These are phyloP conservation scores for Notiomystis cincta DNA, from an alignment of 2,113 vertebrate species.

Conservation along the genomic window DNA sequence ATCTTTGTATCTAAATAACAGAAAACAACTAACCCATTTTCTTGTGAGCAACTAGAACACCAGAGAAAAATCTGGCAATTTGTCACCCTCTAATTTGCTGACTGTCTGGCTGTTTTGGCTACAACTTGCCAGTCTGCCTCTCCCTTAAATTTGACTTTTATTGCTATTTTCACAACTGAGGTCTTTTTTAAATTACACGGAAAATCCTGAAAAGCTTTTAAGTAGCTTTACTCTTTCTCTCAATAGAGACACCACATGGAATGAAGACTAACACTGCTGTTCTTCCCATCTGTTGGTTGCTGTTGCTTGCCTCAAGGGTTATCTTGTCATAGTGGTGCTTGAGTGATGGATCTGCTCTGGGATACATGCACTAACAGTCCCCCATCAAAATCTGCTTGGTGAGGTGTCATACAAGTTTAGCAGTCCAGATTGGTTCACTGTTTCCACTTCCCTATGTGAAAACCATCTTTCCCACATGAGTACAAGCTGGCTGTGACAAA, in stretches of 20 bases:
- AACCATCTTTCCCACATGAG: neutral
- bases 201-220: neutral
- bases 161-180: neutral
- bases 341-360: neutral
- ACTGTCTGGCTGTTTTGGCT: neutral
- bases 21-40: neutral
- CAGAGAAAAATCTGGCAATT: neutral
- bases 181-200: neutral
- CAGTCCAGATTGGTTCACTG: neutral
- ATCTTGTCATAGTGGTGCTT: neutral
- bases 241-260: neutral
- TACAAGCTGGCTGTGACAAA: neutral
- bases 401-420: neutral
- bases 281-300: conserved; percentile 3
- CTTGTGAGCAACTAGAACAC: neutral
- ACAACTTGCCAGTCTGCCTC: neutral
- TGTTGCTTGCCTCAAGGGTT: neutral
- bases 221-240: neutral
- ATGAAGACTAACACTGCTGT: conserved; percentile 6
- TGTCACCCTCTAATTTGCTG: neutral
- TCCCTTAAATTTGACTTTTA: neutral
- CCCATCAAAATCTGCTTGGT: neutral
- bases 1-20: neutral
- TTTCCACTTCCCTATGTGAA: neutral
- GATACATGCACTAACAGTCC: neutral